Percentiles rank a stretch among this genome's conserved stretches.
phyloP scores from a whole-genome alignment of 2,113 vertebrate species.

The Trichechus manatus region DNA sequence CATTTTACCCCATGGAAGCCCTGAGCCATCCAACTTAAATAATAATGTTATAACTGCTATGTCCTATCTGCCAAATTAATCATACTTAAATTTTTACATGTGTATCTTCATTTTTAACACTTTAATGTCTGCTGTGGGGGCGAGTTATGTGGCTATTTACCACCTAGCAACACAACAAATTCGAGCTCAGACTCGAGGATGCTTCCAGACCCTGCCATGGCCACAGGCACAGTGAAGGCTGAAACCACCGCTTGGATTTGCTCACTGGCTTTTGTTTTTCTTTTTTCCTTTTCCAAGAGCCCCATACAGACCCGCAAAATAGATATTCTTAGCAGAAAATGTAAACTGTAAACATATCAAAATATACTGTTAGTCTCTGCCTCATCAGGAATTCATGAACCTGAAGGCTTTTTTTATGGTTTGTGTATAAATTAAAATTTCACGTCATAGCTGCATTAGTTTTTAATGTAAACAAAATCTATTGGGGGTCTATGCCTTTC shows the following conservation, averaged over 20 bases:
- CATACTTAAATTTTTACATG: constrained; percentile 79
- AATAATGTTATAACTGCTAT: constrained; percentile 60
- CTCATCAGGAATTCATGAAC: constrained; percentile 88
- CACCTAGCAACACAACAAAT: constrained; percentile 68
- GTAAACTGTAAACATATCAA: constrained; percentile 83
- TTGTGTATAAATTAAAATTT: constrained; percentile 89
- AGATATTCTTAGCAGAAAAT: constrained; percentile 81
- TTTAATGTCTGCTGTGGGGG: constrained; percentile 48
- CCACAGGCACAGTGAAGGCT: constrained; percentile 62
- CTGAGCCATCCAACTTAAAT: constrained; percentile 8
- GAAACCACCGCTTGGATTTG: constrained; percentile 61
- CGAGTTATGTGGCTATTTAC: constrained; percentile 56
- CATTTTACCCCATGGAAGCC: background rate
- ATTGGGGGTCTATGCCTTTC: constrained; percentile 69
- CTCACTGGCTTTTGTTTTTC: background rate
- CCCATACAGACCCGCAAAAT: constrained; percentile 52
- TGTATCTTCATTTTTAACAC: constrained; percentile 74
- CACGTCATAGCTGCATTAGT: constrained; percentile 81
- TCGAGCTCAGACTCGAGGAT: constrained; percentile 59
- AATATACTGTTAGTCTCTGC: constrained; percentile 81
- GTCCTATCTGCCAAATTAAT: constrained; percentile 73
- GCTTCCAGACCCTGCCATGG: constrained; percentile 63
- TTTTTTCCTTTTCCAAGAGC: constrained; percentile 63
- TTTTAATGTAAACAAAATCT: constrained; percentile 87
- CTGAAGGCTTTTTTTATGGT: constrained; percentile 86